Evolutionary conservation across 2,888 invertebrate genomes (phyloP), one percentile per base, ranked within the genome.

Genomic region (Dioctria linearis): DNA sequence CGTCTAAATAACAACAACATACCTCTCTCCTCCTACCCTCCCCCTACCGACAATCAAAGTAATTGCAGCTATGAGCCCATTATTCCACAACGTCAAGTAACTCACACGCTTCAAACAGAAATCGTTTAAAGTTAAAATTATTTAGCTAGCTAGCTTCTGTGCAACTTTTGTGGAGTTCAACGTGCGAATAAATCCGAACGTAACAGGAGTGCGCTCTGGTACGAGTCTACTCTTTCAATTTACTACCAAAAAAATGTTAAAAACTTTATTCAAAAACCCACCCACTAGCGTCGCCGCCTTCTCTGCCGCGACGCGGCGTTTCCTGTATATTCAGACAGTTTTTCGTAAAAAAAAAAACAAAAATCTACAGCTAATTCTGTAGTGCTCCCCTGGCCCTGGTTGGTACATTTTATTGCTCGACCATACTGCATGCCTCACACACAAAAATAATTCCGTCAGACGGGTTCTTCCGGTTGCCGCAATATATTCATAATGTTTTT

Each of bases 401-500:
- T 65, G 46, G 25, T 9, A 37, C 13, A 42, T 43, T 43, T 43
- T 71, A 57, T 54, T 57, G 57, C 73, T n/a, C 9, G 9, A 49
- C 49, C 3, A 51, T 37, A 51, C 39, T 37, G 11, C 5, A 42
- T 40, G 4, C 67, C 46, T 57, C 57, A 49, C 73, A 57, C 73
- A 42, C 73, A 57, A 73, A 73, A 57, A 42, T 73, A 73, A 73
- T 73, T 73, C 57, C 73, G 57, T 73, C 73, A 73, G 73, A 73
- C 73, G 57, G 57, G 25, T 25, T 25, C 73, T 73, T 73, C 73
- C 73, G 73, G 59, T 40, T 57, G 73, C 73, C 73, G 73, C 73
- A 73, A 73, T 73, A 73, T 73, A 73, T 73, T 73, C 73, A 73
- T 57, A 73, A 13, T 71, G n/a, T n/a, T n/a, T n/a, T 40, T 73